Conservation (phyloP, 2,113 vertebrate species). For the Colistium nudipinnis region DNA sequence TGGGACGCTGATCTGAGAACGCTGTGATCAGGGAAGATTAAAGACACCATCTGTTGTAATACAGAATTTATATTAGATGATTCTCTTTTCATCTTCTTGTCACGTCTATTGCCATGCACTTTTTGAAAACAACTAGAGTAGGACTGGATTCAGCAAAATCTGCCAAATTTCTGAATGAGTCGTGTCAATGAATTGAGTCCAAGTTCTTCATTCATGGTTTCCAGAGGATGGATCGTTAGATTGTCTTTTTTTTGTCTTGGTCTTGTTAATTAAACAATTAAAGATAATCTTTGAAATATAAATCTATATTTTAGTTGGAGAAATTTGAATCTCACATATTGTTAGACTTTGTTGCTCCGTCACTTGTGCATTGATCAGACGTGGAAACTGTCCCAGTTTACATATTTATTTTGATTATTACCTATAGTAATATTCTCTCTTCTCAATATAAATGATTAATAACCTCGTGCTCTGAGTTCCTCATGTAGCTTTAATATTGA, state of each 20-base stretch:
- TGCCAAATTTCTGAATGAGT: neutral
- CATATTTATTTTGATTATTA: no score
- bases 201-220: neutral
- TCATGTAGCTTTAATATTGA: constrained; percentile 48
- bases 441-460: constrained; percentile 51
- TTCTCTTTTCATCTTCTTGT: constrained; percentile 18
- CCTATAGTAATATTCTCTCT: no score
- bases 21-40: constrained; percentile 25
- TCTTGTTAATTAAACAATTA: no score
- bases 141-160: neutral
- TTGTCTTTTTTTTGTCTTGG: neutral
- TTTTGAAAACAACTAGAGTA: neutral
- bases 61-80: neutral
- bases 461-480: constrained; percentile 34
- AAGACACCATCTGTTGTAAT: constrained; percentile 9
- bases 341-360: no score
- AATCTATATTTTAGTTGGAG: no score
- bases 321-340: no score
- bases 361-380: constrained; percentile 22
- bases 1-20: constrained; percentile 10
- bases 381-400: constrained; percentile 6
- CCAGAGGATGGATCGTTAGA: neutral
- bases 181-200: neutral
- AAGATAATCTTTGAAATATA: no score
- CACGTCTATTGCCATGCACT: neutral